These are phyloP conservation scores for Branchellion lobata DNA, from an alignment of 2,888 invertebrate species.

Conservation along the genomic window DNA sequence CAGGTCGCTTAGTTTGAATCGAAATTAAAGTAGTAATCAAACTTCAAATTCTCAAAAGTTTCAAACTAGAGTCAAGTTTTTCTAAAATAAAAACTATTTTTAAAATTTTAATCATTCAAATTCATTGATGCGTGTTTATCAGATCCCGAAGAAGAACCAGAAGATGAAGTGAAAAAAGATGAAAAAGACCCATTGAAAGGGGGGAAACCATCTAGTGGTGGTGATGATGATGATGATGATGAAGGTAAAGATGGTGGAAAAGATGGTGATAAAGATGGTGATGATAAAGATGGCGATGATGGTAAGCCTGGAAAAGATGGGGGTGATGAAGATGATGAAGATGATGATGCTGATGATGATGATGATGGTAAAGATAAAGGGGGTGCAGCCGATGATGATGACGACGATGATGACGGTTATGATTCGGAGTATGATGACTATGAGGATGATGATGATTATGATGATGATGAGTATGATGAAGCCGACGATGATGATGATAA, in stretches of 20 bases:
- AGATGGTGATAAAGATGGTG: slow-evolving; percentile 18
- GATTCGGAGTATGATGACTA: neutral
- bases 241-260: neutral
- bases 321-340: slow-evolving; percentile 4
- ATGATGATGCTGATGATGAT: neutral
- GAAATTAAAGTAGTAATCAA: no score
- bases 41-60: no score
- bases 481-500: slow-evolving; percentile 11
- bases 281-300: slow-evolving; percentile 14
- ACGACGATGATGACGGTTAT: neutral
- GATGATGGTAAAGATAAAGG: neutral
- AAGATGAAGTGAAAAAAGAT: slow-evolving; percentile 12
- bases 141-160: slow-evolving; percentile 20
- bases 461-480: neutral
- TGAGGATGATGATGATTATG: neutral
- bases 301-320: neutral
- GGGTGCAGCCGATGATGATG: neutral
- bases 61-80: no score
- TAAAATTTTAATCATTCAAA: no score
- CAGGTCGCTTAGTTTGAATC: no score
- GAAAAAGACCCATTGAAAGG: neutral
- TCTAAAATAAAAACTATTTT: no score
- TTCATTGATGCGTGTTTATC: no score
- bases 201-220: neutral
- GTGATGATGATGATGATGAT: slow-evolving; percentile 4